Evolutionary conservation across 2,888 invertebrate species (phyloP), one percentile per base, ranked within the genome.

Genomic region (Papilio elwesi): DNA sequence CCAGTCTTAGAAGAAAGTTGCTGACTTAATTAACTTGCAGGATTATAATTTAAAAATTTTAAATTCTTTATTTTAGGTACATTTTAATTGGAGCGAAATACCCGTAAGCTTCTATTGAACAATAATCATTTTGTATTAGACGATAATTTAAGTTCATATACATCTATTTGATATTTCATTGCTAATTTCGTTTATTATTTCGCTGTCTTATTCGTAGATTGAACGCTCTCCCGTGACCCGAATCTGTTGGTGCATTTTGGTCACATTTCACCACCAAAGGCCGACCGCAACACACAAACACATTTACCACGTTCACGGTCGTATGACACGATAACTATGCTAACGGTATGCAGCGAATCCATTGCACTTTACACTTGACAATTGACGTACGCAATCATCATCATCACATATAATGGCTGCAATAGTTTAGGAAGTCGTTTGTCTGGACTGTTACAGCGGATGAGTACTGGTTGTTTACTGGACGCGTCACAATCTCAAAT

Each of bases 251-350:
- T 12, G 38, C 47, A 47, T 53, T 70, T 64, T 12, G 53, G 52
- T n/a, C 53, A 55, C 11, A 48, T 48, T 70, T 36, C 47, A 47
- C 53, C 12, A 53, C 10, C 38, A 13, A 55, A 12, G 59, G 26
- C 49, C 49, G 59, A 63, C 70, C 53, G 53, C 70, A 70, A 70
- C 16, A 64, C 38, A 62, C 43, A 63, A 52, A 70, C 70, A 70
- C 53, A 51, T 52, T 64, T 63, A 70, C 55, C 53, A 52, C 36
- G 47, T 43, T 70, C 70, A 70, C 70, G 70, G 70, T 55, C 70
- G 64, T 51, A 5, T 7, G 9, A 38, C 16, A 12, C 62, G 69
- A 43, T 51, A 36, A n/a, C 47, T 9, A 43, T 47, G 26, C 36
- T 64, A 64, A 49, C 47, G 52, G 64, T 64, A 64, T 43, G 16